phyloP scores from a whole-genome alignment of 2,113 vertebrate genomes.

The Seriola dumerili region DNA sequence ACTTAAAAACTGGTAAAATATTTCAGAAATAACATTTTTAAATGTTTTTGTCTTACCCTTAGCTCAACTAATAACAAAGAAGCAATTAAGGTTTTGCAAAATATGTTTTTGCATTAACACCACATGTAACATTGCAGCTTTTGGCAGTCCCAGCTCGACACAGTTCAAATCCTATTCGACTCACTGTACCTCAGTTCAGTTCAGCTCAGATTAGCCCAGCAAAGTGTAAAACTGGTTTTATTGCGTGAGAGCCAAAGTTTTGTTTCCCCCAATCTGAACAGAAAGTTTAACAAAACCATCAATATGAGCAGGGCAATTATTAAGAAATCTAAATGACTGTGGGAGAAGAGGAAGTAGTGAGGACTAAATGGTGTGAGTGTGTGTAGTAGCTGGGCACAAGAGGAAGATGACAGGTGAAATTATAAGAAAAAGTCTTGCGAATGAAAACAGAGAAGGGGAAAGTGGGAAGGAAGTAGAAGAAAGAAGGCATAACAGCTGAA shows the following conservation, averaged over 20 bases:
- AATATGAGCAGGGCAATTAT: not conserved
- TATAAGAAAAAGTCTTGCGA: not conserved
- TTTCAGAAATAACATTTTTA: too few relatives aligned
- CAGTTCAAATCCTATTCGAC: not conserved
- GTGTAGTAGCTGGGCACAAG: not conserved
- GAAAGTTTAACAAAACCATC: not conserved
- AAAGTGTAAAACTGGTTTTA: slow-evolving; percentile 24
- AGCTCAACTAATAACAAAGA: too few relatives aligned
- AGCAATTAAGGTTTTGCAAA: too few relatives aligned
- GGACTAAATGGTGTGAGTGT: not conserved
- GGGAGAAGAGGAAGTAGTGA: not conserved
- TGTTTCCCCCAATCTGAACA: slow-evolving; percentile 3
- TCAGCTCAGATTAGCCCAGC: slow-evolving; percentile 1
- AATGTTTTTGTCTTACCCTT: too few relatives aligned
- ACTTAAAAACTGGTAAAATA: too few relatives aligned
- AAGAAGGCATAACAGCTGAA: not conserved
- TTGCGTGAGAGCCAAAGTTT: not conserved
- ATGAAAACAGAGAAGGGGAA: not conserved
- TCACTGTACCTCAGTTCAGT: not conserved
- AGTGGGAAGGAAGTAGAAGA: not conserved
- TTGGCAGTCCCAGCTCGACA: not conserved
- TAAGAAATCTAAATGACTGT: not conserved
- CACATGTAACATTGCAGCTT: not conserved
- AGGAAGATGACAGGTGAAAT: not conserved
- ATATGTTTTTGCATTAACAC: too few relatives aligned